Base-by-base conservation (phyloP, 2,888 invertebrate species). In the Ichneumoninae sp. region DNA sequence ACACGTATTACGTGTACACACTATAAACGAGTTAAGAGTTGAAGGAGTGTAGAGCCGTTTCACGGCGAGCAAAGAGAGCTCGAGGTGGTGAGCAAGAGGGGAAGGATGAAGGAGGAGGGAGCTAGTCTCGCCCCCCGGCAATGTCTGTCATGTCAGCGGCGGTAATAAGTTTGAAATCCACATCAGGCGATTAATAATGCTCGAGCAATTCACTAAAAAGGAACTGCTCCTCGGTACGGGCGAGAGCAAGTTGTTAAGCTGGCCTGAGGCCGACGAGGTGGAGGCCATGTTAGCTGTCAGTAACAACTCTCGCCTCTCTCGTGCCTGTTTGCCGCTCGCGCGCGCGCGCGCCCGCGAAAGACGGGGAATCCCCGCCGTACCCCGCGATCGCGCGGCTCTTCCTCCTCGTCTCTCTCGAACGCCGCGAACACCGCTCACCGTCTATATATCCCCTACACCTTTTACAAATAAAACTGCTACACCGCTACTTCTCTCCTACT, bases 101-200 rank as follows among this genome's bases (percentile, higher is more conserved):
- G n/a, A 30, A 26, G 33, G 76, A 50, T 40, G 19, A 16, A 52
- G 40, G 26, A 86, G 86, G 85, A 86, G 62, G 62, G 54, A 68
- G 85, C 78, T 84, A 71, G 79, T 69, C 62, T 60, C 70, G 66
- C 80, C 87, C 86, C 70, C 83, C 70, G 86, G 87, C 84, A 82
- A 89, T 88, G 90, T 89, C 91, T 88, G 89, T 91, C 91, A 90
- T 89, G 92, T 91, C 92, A 91, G 89, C 86, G 87, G 86, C 87
- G 89, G 91, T 91, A 91, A 91, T 90, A 91, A 91, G 91, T 92
- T 92, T 92, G 91, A 92, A 93, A 92, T 92, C 89, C 91, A 90
- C 91, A 93, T 93, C 91, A 91, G 90, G 89, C 92, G 91, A 93
- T 93, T 93, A 93, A 90, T 93, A 91, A 92, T 91, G 90, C 92